A percentile compares a stretch with the other conserved stretches of the same genome.
Conservation (phyloP, 2,888 invertebrate species). For the Hoplodrina ambigua region DNA sequence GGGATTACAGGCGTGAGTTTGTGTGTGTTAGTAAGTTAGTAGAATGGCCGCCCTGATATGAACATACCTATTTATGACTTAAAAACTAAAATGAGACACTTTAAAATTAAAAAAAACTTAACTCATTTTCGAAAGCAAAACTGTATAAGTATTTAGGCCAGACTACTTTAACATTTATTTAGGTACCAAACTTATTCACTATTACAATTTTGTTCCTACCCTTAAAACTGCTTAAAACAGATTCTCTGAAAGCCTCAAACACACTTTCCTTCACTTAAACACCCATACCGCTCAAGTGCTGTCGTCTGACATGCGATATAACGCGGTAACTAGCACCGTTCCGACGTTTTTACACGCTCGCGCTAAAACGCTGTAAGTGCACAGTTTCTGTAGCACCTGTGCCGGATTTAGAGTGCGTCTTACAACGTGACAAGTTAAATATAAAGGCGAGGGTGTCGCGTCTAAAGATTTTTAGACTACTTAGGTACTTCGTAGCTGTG, state of each 20-base stretch:
- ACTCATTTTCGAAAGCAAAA: neutral
- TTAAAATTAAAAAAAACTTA: neutral
- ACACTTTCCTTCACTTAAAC: conserved; percentile 26
- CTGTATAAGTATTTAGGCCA: neutral
- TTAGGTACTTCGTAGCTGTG: neutral
- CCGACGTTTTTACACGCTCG: conserved; percentile 43
- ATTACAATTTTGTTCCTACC: neutral
- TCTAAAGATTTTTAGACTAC: conserved; percentile 30
- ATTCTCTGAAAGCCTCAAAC: conserved; percentile 17
- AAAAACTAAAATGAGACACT: too few species aligned
- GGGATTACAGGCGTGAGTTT: too few species aligned
- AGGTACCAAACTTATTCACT: neutral
- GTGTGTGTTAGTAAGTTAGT: too few species aligned
- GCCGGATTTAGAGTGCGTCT: conserved; percentile 33
- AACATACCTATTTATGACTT: too few species aligned
- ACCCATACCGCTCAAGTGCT: conserved; percentile 30
- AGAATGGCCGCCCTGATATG: too few species aligned
- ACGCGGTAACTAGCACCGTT: conserved; percentile 42
- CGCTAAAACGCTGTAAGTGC: conserved; percentile 57
- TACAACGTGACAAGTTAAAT: conserved; percentile 19
- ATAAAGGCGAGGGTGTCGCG: neutral
- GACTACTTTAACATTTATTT: neutral
- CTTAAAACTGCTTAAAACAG: conserved; percentile 20
- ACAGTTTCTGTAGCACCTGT: conserved; percentile 52
- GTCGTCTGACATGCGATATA: conserved; percentile 38